These are phyloP conservation scores for Anagrus nilaparvatae DNA, from an alignment of 1,140 invertebrate genomes.

Conservation along the genomic window DNA sequence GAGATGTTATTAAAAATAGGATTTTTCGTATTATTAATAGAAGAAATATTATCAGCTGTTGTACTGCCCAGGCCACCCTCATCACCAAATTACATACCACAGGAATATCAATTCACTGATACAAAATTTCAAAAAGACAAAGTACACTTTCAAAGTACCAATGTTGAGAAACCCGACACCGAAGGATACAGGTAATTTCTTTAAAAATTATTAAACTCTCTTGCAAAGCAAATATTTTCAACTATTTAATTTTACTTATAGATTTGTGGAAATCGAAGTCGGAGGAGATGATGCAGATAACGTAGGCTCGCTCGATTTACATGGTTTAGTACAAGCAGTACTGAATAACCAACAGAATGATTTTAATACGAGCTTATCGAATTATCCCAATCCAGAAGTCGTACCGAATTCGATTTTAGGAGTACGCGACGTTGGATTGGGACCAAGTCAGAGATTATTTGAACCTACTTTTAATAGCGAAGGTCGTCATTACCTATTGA, in stretches of 20 bases:
- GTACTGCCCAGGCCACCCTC: constrained; percentile 38
- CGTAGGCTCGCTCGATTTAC: constrained; percentile 24
- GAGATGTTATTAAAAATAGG: constrained; percentile 23
- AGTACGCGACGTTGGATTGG: constrained; percentile 25
- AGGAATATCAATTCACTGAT: constrained; percentile 9
- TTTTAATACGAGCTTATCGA: constrained; percentile 10
- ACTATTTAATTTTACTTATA: constrained; percentile 8
- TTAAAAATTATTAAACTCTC: too few species aligned
- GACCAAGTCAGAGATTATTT: constrained; percentile 15
- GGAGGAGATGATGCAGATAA: constrained; percentile 25
- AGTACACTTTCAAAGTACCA: constrained; percentile 23
- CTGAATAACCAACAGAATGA: constrained; percentile 16
- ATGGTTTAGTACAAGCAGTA: constrained; percentile 26
- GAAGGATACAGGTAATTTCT: constrained; percentile 23
- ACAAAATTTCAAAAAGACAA: constrained; percentile 6
- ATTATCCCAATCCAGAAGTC: constrained; percentile 27
- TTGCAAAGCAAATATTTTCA: neutral
- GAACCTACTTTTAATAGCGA: constrained; percentile 2
- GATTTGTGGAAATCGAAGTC: constrained; percentile 31
- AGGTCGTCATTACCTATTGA: neutral
- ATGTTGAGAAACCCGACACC: constrained; percentile 30
- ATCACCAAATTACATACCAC: constrained; percentile 30
- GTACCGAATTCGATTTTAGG: constrained; percentile 31
- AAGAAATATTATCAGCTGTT: constrained; percentile 27
- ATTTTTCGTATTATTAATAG: constrained; percentile 22